Conservation (phyloP, 2,888 invertebrate genomes). For the Eumerus sabulonum region DNA sequence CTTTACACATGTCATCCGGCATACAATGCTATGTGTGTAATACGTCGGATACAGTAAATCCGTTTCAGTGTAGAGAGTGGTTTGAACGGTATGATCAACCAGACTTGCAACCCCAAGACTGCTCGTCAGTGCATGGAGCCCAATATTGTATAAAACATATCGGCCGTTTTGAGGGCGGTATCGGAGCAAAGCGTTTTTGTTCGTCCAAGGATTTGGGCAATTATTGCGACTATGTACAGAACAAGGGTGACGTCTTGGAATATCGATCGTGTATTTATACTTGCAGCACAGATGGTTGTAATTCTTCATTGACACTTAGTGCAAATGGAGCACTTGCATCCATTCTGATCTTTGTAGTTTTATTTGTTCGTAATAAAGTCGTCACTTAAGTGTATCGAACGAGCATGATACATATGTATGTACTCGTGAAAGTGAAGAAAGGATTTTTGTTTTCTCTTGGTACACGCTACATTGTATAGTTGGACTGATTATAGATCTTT, state of each 20-base stretch:
- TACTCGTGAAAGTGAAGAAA: too few relatives aligned
- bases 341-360: constrained; percentile 38
- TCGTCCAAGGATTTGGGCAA: constrained; percentile 92
- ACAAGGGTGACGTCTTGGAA: constrained; percentile 90
- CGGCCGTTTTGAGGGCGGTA: constrained; percentile 94
- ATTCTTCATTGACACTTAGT: constrained; percentile 76
- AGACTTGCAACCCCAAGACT: constrained; percentile 85
- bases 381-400: constrained; percentile 6
- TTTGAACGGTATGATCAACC: constrained; percentile 83
- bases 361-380: constrained; percentile 41
- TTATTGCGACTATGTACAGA: constrained; percentile 92
- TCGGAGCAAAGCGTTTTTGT: constrained; percentile 92
- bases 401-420: too few relatives aligned
- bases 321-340: constrained; percentile 23
- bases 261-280: constrained; percentile 94
- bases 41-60: constrained; percentile 87
- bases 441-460: too few relatives aligned
- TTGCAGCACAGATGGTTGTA: constrained; percentile 91
- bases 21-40: constrained; percentile 94
- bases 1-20: constrained; percentile 80
- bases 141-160: constrained; percentile 95
- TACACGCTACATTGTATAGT: too few relatives aligned
- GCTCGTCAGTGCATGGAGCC: constrained; percentile 90
- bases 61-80: constrained; percentile 92
- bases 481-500: too few relatives aligned